Base-by-base conservation (phyloP, 2,888 invertebrate species). In the Lasioglossum oenotherae region DNA sequence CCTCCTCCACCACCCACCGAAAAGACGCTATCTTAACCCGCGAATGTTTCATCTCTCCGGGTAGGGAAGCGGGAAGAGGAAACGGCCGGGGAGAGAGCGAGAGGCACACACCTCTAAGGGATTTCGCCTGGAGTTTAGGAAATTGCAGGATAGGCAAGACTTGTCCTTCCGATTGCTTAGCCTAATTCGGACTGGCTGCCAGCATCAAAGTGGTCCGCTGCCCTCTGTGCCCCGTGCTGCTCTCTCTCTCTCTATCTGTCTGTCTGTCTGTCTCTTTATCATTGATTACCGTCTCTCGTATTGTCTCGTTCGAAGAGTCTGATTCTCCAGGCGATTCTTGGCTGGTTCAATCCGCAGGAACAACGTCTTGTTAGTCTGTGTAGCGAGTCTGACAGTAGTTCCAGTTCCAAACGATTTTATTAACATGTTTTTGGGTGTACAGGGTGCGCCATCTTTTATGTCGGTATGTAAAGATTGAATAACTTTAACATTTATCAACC, bases 151-250 rank as follows among this genome's bases (percentile, higher is more conserved):
- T 87, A 91, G 91, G 86, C 87, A 88, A 90, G 90, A 87, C 88
- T 90, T 89, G 91, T 84, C 90, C 88, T 93, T 94, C 93, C 94
- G 93, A 95, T 95, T 95, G 93, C 94, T 93, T 93, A 94, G 93
- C 94, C 94, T 94, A 93, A 95, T 95, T 95, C 92, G 92, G 92
- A 89, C 93, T 88, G 87, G 85, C 90, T 89, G 86, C 85, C 77
- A 87, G 84, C 89, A 88, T 91, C 92, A 92, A 92, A 92, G 91
- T 89, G 86, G 80, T 67, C 73, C 35, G 71, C 27, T 27, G 16
- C 35, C 44, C 67, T 77, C 44, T 35, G 77, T 67, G 38, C 46
- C 4, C n/a, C 19, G 1, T 8, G 19, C n/a, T 8, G 6, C 53
- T 23, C 23, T 53, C 53, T 53, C 53, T 23, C 23, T 53, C 53